phyloP scores from a whole-genome alignment of 2,113 vertebrate genomes.

The Varanus salvator region DNA sequence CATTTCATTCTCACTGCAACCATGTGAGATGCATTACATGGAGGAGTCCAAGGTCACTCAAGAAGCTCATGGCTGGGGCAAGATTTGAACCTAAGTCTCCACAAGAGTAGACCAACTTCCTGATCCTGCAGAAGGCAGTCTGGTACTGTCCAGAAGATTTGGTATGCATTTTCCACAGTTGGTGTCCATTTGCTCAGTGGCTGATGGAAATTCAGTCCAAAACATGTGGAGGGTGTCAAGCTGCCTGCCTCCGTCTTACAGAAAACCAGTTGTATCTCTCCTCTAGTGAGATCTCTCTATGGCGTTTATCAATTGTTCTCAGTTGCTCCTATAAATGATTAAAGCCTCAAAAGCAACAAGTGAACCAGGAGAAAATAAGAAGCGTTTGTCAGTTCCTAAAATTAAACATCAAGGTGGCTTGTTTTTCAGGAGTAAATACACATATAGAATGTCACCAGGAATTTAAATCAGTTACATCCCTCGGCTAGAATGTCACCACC shows the following conservation, averaged over 20 bases:
- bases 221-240: too few relatives aligned
- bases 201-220: too few relatives aligned
- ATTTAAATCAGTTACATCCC: conserved; percentile 30
- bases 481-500: conserved; percentile 41
- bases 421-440: conserved; percentile 24
- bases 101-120: too few relatives aligned
- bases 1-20: not conserved
- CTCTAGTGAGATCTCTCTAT: conserved; percentile 14
- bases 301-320: conserved; percentile 26
- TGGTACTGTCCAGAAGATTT: too few relatives aligned
- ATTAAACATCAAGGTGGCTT: conserved; percentile 54
- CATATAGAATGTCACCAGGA: conserved; percentile 21
- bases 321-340: conserved; percentile 23
- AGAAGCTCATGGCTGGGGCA: too few relatives aligned
- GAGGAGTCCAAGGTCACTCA: too few relatives aligned
- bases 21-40: not conserved
- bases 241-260: too few relatives aligned
- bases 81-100: too few relatives aligned
- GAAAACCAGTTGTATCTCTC: not conserved
- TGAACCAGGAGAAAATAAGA: conserved; percentile 45
- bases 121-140: too few relatives aligned
- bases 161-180: too few relatives aligned
- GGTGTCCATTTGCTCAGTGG: too few relatives aligned
- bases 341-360: conserved; percentile 45
- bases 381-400: conserved; percentile 39